Evolutionary conservation across 2,888 invertebrate species (phyloP), one percentile per base, ranked within the genome.

Genomic region (Coleophora flavipennella): DNA sequence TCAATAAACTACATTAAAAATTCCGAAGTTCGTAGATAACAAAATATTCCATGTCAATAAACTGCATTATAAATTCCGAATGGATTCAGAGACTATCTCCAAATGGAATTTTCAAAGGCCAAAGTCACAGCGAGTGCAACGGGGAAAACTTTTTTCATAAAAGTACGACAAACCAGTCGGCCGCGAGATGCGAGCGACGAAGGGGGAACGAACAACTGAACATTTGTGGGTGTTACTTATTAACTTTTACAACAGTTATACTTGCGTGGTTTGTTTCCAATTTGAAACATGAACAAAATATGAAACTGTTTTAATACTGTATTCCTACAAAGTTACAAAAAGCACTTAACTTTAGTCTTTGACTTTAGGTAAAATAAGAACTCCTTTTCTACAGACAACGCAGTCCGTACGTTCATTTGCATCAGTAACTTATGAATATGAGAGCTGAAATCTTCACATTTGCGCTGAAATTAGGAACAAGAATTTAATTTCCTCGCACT

Each of bases 121-220:
- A 57, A 59, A 57, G 53, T 59, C 55, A 62, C 60, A 58, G 61
- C 57, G 45, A 75, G 64, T 74, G 75, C 74, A 73, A 64, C 66
- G 65, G 52, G 62, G 40, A 58, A 76, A 81, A 81, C 69, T 83
- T 81, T 80, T 79, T 79, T 80, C 80, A 81, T 81, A 81, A 80
- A 77, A 79, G 73, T 72, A 69, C 67, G 62, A 57, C 64, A 66
- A 65, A 62, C 66, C 67, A 71, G 72, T 68, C 67, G 35, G 39
- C 35, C 20, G 20, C 29, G 11, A 29, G 11, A n/a, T n/a, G 29
- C 29, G 13, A 64, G 64, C 59, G 62, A 60, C 62, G 58, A 71
- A 71, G 73, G 69, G 72, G 65, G 62, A 67, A 62, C 64, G 59
- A 64, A 60, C 69, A 68, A 77, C 62, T 62, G 70, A 74, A 69